Evolutionary conservation across 2,113 vertebrate species (phyloP), one percentile per base, ranked within the genome.

Genomic region (Rhizomys pruinosus): DNA sequence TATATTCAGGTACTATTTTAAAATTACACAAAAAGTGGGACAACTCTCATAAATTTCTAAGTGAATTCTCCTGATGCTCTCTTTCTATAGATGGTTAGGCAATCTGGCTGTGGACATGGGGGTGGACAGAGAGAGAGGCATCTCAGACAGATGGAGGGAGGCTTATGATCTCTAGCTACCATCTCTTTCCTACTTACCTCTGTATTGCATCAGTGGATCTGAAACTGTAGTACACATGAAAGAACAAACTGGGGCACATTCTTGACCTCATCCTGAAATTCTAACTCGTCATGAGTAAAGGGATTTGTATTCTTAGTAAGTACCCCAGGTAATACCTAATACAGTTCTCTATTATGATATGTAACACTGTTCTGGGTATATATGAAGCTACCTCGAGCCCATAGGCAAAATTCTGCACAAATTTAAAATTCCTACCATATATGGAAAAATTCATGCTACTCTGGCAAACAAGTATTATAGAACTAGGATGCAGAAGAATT

Each of bases 221-320:
- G 29, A 59, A 82, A 93, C 47, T 90, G 91, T n/a, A 89, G 79
- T 27, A 12, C 76, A 71, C 11, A 19, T 22, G 68, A 95, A 52
- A 92, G 52, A 78, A 95, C 23, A 90, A 87, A 85, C 55, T 73
- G 47, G 73, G 57, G 74, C 52, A 94, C 15, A 55, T 44, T 88
- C 44, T 44, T 91, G 78, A 97, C 68, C 73, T 96, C 81, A 85
- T 72, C 20, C 55, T 87, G 63, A 96, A 94, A 96, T 94, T 85
- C 47, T 76, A 92, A 64, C 68, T 86, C 72, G 25, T 72, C 55
- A 74, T 25, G 52, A 89, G 39, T 91, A 25, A 96, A 90, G 57
- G 78, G 37, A 93, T 32, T 90, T 91, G 25, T 55, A 87, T 92
- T 90, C 94, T 93, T 93, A 93, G 34, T 87, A 91, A 95, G 76